A percentile compares a stretch with the other conserved stretches of the same genome.
phyloP scores from a whole-genome alignment of 2,888 invertebrate genomes.

The Lissonota sp. region DNA sequence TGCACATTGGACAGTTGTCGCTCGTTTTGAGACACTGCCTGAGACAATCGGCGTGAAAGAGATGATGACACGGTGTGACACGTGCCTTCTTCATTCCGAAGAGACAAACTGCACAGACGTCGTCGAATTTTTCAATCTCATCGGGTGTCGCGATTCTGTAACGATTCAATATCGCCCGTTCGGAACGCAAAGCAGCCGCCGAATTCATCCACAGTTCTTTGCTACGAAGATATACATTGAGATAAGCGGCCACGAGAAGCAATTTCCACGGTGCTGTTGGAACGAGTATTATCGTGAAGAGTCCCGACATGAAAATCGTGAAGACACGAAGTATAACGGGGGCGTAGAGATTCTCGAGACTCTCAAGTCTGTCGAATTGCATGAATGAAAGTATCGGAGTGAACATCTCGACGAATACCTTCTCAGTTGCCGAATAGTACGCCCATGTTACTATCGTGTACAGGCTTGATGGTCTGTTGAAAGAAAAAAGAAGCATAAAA shows the following conservation, averaged over 20 bases:
- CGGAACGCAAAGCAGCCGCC: conserved; percentile 85
- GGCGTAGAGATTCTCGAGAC: conserved; percentile 89
- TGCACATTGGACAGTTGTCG: conserved; percentile 91
- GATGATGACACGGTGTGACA: conserved; percentile 92
- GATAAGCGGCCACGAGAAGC: conserved; percentile 86
- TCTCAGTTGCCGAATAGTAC: conserved; percentile 90
- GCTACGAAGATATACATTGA: conserved; percentile 88
- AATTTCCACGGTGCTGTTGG: conserved; percentile 87
- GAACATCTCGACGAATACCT: conserved; percentile 89
- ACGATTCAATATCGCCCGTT: conserved; percentile 87
- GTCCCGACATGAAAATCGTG: conserved; percentile 86
- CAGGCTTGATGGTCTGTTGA: conserved; percentile 85
- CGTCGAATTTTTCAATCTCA: conserved; percentile 89
- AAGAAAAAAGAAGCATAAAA: conserved; percentile 21
- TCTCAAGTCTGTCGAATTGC: conserved; percentile 88
- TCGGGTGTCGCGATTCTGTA: conserved; percentile 88
- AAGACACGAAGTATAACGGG: conserved; percentile 87
- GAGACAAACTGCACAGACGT: conserved; percentile 92
- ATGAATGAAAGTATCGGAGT: conserved; percentile 86
- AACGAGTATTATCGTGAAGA: conserved; percentile 86
- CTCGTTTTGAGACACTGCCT: conserved; percentile 89
- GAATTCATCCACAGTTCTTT: conserved; percentile 87
- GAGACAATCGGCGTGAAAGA: conserved; percentile 92
- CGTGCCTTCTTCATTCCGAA: conserved; percentile 89
- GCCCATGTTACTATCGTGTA: conserved; percentile 88